Evolutionary conservation across 2,797 vertebrate species (phyloP), one percentile per base, ranked within the genome.

Genomic region (Ficedula albicollis): DNA sequence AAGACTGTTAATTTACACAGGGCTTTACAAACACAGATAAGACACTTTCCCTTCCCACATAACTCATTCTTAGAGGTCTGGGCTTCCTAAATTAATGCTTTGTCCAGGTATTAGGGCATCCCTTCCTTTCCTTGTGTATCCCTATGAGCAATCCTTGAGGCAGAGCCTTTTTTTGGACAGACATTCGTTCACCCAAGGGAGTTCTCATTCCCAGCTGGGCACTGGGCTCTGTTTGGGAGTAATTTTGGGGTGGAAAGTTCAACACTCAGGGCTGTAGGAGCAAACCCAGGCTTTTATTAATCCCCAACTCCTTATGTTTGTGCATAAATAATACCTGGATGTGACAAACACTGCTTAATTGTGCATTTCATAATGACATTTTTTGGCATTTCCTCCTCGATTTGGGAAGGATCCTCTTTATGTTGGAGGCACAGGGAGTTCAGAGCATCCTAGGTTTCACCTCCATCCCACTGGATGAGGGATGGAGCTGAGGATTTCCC

Each of bases 221-320:
- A 10, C 70, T 58, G 62, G 43, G 34, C 11, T 84, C 30, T 67
- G 2, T 93, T 70, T 52, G 21, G 30, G 44, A 30, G 3, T 25
- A 18, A 49, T 90, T 82, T 82, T 49, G 41, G 23, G 22, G 8
- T 67, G 56, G 13, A 3, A 29, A 60, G 12, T 60, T 11, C 11
- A 43, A 27, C 21, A 36, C 9, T 4, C 18, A 23, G 17, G 20
- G 12, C n/a, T 60, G 26, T 15, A 66, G 82, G 55, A 79, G 25
- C n/a, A 46, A 84, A 12, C 15, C 55, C 46, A 76, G 52, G n/a
- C 22, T 80, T 55, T 8, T 2, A 4, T 43, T 34, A n/a, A 32
- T n/a, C 15, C 25, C 25, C 16, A 68, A 0, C 27, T 68, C 55
- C 0, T 0, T 55, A 2, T 14, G 11, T 15, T 10, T 3, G 1